Evolutionary conservation across 64 coral and sea anemone genomes (phyloP), one percentile per base, ranked within the genome.

Genomic region (Stylophora pistillata): DNA sequence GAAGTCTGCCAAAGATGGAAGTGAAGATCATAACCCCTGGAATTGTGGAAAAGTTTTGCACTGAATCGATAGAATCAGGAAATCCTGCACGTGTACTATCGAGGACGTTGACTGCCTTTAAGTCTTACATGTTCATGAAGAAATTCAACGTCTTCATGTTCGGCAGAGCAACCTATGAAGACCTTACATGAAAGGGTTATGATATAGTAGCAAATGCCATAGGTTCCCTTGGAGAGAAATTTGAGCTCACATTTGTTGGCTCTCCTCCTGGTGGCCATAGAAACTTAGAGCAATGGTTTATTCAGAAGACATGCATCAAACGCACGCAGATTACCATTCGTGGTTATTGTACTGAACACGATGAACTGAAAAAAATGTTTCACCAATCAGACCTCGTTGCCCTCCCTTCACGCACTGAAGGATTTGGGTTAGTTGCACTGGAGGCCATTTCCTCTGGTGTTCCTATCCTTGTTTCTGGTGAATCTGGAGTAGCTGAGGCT

Each of bases 141-240:
- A 60, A 60, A 30, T 91, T 91, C 54, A 30, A 23, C 26, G 71
- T 83, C 41, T 88, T 47, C 10, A 1, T 28, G 37, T 37, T 37
- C 6, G 59, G 31, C 6, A 1, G 63, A n/a, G n/a, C 6, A 3
- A 31, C 58, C 29, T 21, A 12, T 13, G 87, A 88, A 28, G 87
- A 88, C 78, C 64, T 37, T 65, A 47, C n/a, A 0, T 9, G 1
- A 10, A 56, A 74, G 17, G 70, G 26, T 16, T 88, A 78, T 25
- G 73, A 88, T 41, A 30, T 72, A 7, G 59, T 79, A 12, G 88
- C 88, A 74, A 74, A 84, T 53, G 89, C 89, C 30, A 73, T 90
- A 4, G 89, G 78, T 9, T 25, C 7, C 10, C 30, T 89, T 68
- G 21, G 28, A 33, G 10, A 30, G 16, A 53, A 23, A 1, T 78